Evolutionary conservation across 1,140 invertebrate genomes (phyloP), one percentile per base, ranked within the genome.

Genomic region (Gerris buenoi): DNA sequence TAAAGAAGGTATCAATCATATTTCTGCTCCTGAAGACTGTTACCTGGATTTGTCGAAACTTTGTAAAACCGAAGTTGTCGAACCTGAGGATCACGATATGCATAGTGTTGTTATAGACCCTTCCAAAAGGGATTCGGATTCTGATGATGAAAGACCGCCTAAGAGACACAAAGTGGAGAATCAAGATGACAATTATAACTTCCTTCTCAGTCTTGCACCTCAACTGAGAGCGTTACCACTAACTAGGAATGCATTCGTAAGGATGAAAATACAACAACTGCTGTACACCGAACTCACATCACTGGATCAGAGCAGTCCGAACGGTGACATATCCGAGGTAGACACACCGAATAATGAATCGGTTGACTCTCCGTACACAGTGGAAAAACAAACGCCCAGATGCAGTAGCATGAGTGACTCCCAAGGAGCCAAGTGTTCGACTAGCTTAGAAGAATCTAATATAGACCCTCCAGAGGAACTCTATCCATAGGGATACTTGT

Each of bases 251-350:
- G 74, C 76, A 71, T 75, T 72, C 28, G 72, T 76, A 2, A 67
- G 75, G n/a, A 63, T 76, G 0, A 76, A 76, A 65, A 76, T 76
- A n/a, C 75, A 76, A 65, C 74, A 76, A 68, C 65, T 76, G 22
- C 73, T 76, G 29, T 74, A 75, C 61, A 74, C 75, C 60, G 75
- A 76, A 62, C 73, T 76, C 5, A 73, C 73, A 14, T 67, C 69
- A 46, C 18, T 46, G 5, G 33, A 46, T 10, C 33, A 46, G 18
- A 46, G 18, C 18, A 5, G 5, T 46, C 33, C 5, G 18, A 46
- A 46, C 18, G 33, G 33, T 46, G 33, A 46, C 33, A 18, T 46
- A 10, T 46, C 33, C 5, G 33, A 46, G 18, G 18, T 18, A 46
- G 18, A 5, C 5, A 18, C 5, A 46, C 33, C 5, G 18, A 18